These are phyloP conservation scores for Xerus rutilus DNA, from an alignment of 2,797 vertebrate species.

Conservation along the genomic window DNA sequence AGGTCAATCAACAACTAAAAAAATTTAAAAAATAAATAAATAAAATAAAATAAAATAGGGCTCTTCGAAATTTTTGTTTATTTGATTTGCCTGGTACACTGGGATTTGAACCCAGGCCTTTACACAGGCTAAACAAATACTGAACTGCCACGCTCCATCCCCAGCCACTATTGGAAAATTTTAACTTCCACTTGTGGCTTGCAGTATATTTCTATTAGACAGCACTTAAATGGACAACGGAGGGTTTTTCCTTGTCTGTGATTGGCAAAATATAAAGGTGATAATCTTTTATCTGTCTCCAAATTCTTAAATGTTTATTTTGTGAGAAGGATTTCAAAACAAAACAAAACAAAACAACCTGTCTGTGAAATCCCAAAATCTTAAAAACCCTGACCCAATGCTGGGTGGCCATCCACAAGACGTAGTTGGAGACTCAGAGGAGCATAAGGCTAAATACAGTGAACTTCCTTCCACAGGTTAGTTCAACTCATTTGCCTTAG, in stretches of 20 bases:
- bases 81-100: background rate
- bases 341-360: background rate
- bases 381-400: background rate
- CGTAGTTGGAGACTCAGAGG: background rate
- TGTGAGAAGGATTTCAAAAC: too few relatives aligned
- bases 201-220: background rate
- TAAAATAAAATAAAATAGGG: too few relatives aligned
- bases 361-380: background rate
- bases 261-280: constrained; percentile 14
- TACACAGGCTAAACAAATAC: background rate
- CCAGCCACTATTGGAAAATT: background rate
- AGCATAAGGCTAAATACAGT: background rate
- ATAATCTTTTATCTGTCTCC: background rate
- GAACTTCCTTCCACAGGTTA: background rate
- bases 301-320: background rate
- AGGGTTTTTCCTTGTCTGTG: constrained; percentile 11
- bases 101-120: background rate
- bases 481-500: background rate
- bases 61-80: background rate
- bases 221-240: background rate
- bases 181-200: background rate
- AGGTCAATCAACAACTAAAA: too few relatives aligned
- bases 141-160: background rate
- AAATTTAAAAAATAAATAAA: too few relatives aligned
- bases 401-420: background rate